Base-by-base conservation (phyloP, 1,140 invertebrate species). In the Pseudobourletiella spinata region DNA sequence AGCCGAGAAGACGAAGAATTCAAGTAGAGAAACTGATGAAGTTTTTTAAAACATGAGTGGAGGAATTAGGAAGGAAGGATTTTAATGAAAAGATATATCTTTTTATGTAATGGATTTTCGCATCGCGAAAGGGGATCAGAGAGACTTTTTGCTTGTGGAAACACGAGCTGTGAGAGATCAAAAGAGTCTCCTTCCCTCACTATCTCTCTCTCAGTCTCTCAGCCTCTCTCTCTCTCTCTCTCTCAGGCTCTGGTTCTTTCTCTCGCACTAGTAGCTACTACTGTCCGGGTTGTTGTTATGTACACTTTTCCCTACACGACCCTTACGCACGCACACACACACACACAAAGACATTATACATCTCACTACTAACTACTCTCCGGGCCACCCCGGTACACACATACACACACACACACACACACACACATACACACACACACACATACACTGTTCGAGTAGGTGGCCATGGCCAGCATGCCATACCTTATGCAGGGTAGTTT, bases 21-120 rank as follows among this genome's bases (percentile, higher is more conserved):
- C 61, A 64, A 64, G 61, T 57, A 61, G 59, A 62, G 62, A 58
- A 65, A 68, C 63, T 63, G 61, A 68, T 68, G 67, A 68, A 65
- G 63, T 65, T 65, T 65, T 65, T 65, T 62, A 66, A 66, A 62
- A 66, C 57, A 61, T 63, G 67, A 68, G 59, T 66, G 61, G 57
- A 69, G 63, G 68, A 64, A 67, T 67, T 67, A 67, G 65, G 68
- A 64, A 69, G 51, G 61, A 65, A 70, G 68, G 65, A 70, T 65
- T 67, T 63, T 70, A 70, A 70, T 70, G 65, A 70, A 70, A 70
- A 67, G 65, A 67, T 70, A 70, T 67, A 70, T 70, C 68, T 70
- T 70, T 70, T 70, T 67, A 55, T 55, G 67, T 70, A 70, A 70
- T 66, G 68, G 66, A 70, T 70, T 70, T 70, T 70, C 57, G 32